A percentile compares a stretch with the other conserved stretches of the same genome.
phyloP scores from a whole-genome alignment of 1,140 invertebrate species.

The Atta cephalotes region DNA sequence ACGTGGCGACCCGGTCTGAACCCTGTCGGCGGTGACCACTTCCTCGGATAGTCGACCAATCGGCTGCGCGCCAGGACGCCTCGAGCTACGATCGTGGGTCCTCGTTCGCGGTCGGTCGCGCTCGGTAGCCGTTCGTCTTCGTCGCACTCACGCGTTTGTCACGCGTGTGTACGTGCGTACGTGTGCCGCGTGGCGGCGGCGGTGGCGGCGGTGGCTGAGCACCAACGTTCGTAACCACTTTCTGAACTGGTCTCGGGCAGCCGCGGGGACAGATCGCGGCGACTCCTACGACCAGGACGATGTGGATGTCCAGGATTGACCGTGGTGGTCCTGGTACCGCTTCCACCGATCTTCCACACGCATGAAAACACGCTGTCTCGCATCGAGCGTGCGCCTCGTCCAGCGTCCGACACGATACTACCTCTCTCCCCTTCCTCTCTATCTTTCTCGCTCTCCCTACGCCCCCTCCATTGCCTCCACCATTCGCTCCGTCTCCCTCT shows the following conservation, averaged over 20 bases:
- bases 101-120: slow-evolving; percentile 71
- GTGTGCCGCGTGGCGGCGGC: slow-evolving; percentile 59
- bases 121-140: slow-evolving; percentile 67
- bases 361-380: slow-evolving; percentile 81
- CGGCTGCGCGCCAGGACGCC: slow-evolving; percentile 66
- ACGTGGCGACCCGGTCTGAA: slow-evolving; percentile 79
- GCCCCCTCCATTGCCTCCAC: slow-evolving; percentile 76
- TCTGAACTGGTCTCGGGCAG: slow-evolving; percentile 63
- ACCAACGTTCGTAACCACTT: slow-evolving; percentile 65
- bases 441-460: slow-evolving; percentile 80
- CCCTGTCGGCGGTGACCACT: slow-evolving; percentile 74
- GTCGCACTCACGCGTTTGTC: slow-evolving; percentile 65
- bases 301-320: slow-evolving; percentile 64
- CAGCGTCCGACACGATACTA: slow-evolving; percentile 86
- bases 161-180: slow-evolving; percentile 30
- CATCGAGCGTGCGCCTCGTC: slow-evolving; percentile 84
- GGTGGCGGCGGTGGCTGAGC: background rate
- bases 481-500: slow-evolving; percentile 67
- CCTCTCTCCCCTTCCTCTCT: slow-evolving; percentile 81
- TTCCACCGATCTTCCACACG: slow-evolving; percentile 71
- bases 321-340: slow-evolving; percentile 66
- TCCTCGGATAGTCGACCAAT: slow-evolving; percentile 74
- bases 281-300: slow-evolving; percentile 50
- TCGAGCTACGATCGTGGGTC: slow-evolving; percentile 63
- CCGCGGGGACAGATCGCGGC: slow-evolving; percentile 50